Evolutionary conservation across 2,113 vertebrate species (phyloP).

Genomic region (Raphicerus campestris): DNA sequence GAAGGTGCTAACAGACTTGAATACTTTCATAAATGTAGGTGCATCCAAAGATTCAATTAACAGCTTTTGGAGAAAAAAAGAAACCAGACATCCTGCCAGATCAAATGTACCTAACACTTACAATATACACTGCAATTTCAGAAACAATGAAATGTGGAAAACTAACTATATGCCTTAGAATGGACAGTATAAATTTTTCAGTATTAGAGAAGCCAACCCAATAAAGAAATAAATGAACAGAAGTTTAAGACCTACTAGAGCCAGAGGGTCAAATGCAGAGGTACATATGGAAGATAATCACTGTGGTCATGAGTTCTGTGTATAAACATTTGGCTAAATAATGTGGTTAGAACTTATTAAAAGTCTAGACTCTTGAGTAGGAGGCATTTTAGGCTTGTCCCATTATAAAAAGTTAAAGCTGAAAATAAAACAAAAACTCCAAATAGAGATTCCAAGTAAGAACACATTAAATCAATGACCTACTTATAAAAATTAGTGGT

Average conservation of each 20-base stretch:
- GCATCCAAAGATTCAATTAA: not conserved
- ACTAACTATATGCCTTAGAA: not conserved
- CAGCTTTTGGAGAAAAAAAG: not conserved
- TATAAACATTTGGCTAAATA: not conserved
- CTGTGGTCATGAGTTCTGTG: not conserved
- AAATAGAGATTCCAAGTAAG: not conserved
- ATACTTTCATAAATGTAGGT: not conserved
- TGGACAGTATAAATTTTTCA: not conserved
- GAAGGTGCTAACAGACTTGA: not conserved
- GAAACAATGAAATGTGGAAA: not conserved
- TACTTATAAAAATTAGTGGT: conserved; percentile 1
- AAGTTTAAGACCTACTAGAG: not conserved
- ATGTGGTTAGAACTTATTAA: not conserved
- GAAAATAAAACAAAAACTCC: conserved; percentile 36
- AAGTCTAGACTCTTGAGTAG: not conserved
- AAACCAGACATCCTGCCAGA: not conserved
- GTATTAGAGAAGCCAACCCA: not conserved
- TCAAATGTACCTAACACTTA: not conserved
- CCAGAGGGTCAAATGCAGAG: not conserved
- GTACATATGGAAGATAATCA: not conserved
- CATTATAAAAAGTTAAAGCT: not conserved
- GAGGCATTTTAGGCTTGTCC: not conserved
- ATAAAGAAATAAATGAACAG: not conserved
- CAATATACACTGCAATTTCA: not conserved
- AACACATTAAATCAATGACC: not conserved